Base-by-base conservation (phyloP, 2,113 vertebrate species). In the Oxyura jamaicensis region DNA sequence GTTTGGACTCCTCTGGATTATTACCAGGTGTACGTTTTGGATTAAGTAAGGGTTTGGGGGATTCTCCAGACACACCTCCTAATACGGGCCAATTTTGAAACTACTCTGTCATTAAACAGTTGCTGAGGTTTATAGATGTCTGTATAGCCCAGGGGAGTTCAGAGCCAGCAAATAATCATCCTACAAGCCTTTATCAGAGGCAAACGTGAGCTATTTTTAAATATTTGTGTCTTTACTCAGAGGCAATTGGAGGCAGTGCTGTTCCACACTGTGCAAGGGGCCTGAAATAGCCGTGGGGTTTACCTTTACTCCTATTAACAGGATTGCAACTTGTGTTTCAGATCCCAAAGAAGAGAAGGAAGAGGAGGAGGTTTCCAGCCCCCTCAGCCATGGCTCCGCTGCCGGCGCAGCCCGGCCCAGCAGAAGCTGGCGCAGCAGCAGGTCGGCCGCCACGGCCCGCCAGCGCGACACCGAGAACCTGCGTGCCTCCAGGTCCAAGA, bases 341-440 rank as follows among this genome's bases (percentile, higher is more conserved):
- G 98, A 98, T 98, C 98, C 97, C 94, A 98, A 98, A 96, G 98
- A 98, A 91, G 98, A 98, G 93, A 98, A 96, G 78, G 97, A 98
- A 21, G 97, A 97, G 56, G 96, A 98, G 88, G 98, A 98, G 2
- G 95, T 97, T 6, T 71, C 91, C 25, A 29, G 91, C 35, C 4
- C 19, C 55, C 90, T 94, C 36, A 20, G 97, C 95, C 96, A 88
- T n/a, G 94, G 88, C 84, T 95, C 96, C 65, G 77, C 97, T 0
- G 20, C 81, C 48, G 48, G 94, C 89, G 13, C 97, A 11, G 58
- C 89, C 35, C 93, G 96, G 86, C 91, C 97, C 18, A 79, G 95
- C 83, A 93, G 97, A 8, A 96, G 97, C 95, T 98, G 98, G 97
- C 98, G 98, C 79, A 98, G 97, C 73, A 98, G 97, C 92, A 97